Conservation (phyloP, 2,888 invertebrate genomes). For the Syrista parreyssii region DNA sequence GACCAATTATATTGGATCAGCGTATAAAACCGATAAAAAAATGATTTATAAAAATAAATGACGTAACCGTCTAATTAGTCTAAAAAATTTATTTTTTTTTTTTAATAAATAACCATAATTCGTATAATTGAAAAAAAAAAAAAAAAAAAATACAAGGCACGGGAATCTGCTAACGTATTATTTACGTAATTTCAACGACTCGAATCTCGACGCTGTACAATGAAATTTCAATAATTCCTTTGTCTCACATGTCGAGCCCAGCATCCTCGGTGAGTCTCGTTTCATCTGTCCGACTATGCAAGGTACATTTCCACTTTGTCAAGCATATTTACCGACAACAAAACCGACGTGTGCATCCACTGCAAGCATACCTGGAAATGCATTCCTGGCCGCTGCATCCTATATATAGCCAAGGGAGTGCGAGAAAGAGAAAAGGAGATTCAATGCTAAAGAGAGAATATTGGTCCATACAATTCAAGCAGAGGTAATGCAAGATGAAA, state of each 20-base stretch:
- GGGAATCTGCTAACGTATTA: background rate
- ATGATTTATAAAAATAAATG: too few species aligned
- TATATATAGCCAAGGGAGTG: background rate
- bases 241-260: background rate
- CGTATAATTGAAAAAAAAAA: too few species aligned
- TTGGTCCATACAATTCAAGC: background rate
- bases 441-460: background rate
- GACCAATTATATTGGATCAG: too few species aligned
- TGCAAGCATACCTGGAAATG: background rate
- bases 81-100: too few species aligned
- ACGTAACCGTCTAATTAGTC: too few species aligned
- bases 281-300: background rate
- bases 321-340: background rate
- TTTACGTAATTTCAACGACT: background rate
- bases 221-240: background rate
- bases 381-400: background rate
- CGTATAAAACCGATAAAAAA: too few species aligned
- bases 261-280: background rate
- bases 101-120: too few species aligned
- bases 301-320: background rate
- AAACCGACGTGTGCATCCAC: background rate
- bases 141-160: background rate
- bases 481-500: background rate
- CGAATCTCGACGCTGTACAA: background rate
- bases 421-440: background rate